Evolutionary conservation across 2,113 vertebrate species (phyloP).

Genomic region (Sander lucioperca): DNA sequence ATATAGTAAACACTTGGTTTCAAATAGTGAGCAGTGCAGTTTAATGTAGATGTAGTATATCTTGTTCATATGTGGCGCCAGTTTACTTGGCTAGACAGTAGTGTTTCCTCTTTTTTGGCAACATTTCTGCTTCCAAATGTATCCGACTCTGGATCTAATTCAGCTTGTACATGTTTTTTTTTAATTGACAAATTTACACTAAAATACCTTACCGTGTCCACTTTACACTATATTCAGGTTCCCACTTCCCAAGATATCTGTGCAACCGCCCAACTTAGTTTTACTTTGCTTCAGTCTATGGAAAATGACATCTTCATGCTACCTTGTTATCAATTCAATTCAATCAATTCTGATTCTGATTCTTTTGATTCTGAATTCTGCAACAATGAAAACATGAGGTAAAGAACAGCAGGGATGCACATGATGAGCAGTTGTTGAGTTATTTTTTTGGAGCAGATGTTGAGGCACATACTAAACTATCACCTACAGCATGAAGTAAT

Average conservation of each 20-base stretch:
- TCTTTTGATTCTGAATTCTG: no score
- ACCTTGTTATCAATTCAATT: conserved; percentile 8
- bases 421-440: conserved; percentile 1
- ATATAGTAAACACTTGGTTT: not conserved
- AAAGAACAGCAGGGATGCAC: conserved; percentile 37
- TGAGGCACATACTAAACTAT: conserved; percentile 1
- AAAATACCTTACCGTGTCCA: not conserved
- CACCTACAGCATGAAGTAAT: conserved; percentile 19
- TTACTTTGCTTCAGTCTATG: not conserved
- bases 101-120: not conserved
- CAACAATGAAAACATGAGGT: not conserved
- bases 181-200: not conserved
- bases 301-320: not conserved
- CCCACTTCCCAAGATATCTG: not conserved
- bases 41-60: not conserved
- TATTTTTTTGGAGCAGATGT: conserved; percentile 1
- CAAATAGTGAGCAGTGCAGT: not conserved
- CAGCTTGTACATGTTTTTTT: not conserved
- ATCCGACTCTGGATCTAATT: not conserved
- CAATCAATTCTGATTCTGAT: no score
- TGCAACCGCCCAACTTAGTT: no score
- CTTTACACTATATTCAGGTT: not conserved
- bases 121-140: not conserved
- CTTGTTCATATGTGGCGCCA: not conserved
- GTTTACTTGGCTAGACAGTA: not conserved